phyloP scores from a whole-genome alignment of 1,140 invertebrate genomes.

The Halesus radiatus region DNA sequence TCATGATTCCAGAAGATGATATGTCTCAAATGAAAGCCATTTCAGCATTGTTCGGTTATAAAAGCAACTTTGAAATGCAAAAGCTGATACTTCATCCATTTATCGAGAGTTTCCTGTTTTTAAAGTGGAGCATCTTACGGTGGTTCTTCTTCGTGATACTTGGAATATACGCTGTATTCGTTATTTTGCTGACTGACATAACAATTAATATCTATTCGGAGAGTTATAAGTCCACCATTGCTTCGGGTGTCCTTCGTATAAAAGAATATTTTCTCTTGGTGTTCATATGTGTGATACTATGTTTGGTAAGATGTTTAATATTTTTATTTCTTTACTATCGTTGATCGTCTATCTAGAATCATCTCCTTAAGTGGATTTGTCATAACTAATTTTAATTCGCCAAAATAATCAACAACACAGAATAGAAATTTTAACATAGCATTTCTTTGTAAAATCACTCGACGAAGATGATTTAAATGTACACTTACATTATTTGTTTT shows the following conservation, averaged over 20 bases:
- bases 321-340: no score
- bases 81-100: conserved; percentile 70
- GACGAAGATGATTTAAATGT: no score
- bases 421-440: no score
- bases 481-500: conserved; percentile 3
- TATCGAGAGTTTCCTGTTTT: conserved; percentile 70
- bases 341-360: no score
- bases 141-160: conserved; percentile 69
- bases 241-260: neutral
- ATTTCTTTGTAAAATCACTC: no score
- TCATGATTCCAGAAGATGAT: conserved; percentile 64
- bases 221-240: neutral
- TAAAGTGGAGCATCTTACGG: conserved; percentile 71
- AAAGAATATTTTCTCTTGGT: conserved; percentile 1
- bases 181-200: conserved; percentile 57
- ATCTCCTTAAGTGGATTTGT: no score
- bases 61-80: conserved; percentile 66
- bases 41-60: conserved; percentile 68
- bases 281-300: neutral
- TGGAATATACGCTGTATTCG: conserved; percentile 67
- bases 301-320: conserved; percentile 4
- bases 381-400: no score
- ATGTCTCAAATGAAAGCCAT: conserved; percentile 66
- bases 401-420: no score
- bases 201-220: conserved; percentile 17